Evolutionary conservation across 2,113 vertebrate species (phyloP), one percentile per base, ranked within the genome.

Genomic region (Ranitomeya imitator): DNA sequence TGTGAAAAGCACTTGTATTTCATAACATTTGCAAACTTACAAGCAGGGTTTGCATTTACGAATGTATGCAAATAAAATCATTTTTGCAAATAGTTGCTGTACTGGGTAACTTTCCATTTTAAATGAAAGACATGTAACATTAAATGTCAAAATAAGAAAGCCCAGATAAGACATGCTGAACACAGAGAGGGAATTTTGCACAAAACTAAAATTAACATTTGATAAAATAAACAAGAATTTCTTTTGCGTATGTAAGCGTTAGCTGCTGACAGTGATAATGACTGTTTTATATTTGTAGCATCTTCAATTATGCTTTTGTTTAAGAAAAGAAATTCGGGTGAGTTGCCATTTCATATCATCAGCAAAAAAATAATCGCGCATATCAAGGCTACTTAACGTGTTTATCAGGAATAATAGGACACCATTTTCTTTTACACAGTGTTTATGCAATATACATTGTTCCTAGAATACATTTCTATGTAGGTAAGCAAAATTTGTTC

Each of bases 301-400:
- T 83, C 37, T 65, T 65, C 60, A 83, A 63, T 82, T 82, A 82
- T 82, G 21, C 31, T n/a, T 83, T 65, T 83, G 26, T 83, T 60
- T 59, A 31, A n/a, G 6, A 63, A 82, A 73, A 82, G 79, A 16
- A 21, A 82, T 37, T 82, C 60, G 67, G 60, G 80, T 83, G 21
- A 65, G 80, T 61, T 83, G 80, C 45, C 19, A 52, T 83, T 82
- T 65, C 19, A 51, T 65, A 83, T 52, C 61, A 18, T 65, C 21
- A 45, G 57, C 80, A 63, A 12, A 65, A 82, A 82, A 21, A 65
- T 45, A 63, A 65, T 19, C 26, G 37, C 9, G 59, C 31, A 10
- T 82, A 65, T 82, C 61, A 12, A 83, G 54, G 23, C 51, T 65
- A 65, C 21, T 37, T 73, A 83, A 52, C 18, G 65, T 37, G 4